These are phyloP conservation scores for Calameuta filiformis DNA, from an alignment of 2,888 invertebrate genomes.

Conservation along the genomic window DNA sequence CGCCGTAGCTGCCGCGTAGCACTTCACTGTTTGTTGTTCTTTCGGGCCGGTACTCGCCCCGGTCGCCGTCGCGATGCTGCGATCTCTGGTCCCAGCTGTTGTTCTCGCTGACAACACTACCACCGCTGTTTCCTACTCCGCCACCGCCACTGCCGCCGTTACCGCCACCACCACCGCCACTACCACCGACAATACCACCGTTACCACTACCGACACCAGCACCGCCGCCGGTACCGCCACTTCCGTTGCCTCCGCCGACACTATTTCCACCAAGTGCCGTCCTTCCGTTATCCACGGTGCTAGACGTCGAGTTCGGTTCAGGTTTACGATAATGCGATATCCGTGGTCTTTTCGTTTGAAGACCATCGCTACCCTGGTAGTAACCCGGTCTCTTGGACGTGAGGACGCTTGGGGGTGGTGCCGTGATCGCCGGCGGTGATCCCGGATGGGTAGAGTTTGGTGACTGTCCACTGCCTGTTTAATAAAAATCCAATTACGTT, in stretches of 20 bases:
- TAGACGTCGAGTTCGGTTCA: constrained; percentile 61
- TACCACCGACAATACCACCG: constrained; percentile 11
- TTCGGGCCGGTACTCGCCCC: constrained; percentile 51
- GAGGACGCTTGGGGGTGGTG: constrained; percentile 66
- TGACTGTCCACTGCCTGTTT: constrained; percentile 78
- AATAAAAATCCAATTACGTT: no score
- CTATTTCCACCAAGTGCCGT: constrained; percentile 39
- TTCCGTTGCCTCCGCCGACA: constrained; percentile 27
- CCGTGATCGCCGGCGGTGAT: constrained; percentile 73
- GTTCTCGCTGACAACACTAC: constrained; percentile 29
- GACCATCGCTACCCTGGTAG: constrained; percentile 71
- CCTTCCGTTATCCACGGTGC: constrained; percentile 48
- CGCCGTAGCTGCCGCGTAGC: constrained; percentile 29
- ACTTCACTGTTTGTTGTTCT: constrained; percentile 55
- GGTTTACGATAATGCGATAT: constrained; percentile 86
- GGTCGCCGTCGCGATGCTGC: constrained; percentile 31
- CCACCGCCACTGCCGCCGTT: constrained; percentile 32
- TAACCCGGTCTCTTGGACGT: constrained; percentile 74
- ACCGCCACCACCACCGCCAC: constrained; percentile 22
- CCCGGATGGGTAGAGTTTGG: constrained; percentile 80
- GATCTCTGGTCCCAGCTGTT: constrained; percentile 40
- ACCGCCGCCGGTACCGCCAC: constrained; percentile 21
- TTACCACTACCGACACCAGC: constrained; percentile 4
- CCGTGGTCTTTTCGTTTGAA: constrained; percentile 81
- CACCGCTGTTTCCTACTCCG: constrained; percentile 21